Evolutionary conservation across 2,888 invertebrate genomes (phyloP).

Genomic region (Noctua janthina): DNA sequence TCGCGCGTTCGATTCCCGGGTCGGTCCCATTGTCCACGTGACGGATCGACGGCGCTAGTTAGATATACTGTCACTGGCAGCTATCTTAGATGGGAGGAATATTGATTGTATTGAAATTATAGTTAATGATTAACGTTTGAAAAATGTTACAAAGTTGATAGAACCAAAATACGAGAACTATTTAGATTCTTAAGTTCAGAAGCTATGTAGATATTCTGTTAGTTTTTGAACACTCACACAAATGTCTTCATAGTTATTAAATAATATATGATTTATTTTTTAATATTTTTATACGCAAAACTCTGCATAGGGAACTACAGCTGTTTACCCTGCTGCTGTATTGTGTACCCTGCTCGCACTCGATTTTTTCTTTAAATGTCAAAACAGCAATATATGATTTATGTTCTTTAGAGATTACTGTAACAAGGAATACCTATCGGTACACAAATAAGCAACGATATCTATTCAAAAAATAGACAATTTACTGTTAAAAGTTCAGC

Average conservation of each 20-base stretch:
- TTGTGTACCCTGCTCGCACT: no score
- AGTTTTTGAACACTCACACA: neutral
- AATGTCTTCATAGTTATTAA: neutral
- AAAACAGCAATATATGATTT: no score
- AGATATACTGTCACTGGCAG: conserved; percentile 54
- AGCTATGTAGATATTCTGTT: neutral
- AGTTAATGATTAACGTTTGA: neutral
- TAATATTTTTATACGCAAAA: no score
- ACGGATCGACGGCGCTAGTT: conserved; percentile 62
- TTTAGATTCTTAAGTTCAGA: neutral
- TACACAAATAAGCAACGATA: neutral
- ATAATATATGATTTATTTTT: neutral
- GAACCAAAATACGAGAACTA: neutral
- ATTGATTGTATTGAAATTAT: conserved; percentile 27
- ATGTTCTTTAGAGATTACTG: neutral
- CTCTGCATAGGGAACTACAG: no score
- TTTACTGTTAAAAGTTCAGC: neutral
- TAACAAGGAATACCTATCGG: neutral
- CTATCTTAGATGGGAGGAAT: conserved; percentile 42
- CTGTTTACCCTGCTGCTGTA: no score
- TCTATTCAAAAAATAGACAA: neutral
- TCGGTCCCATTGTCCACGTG: conserved; percentile 64
- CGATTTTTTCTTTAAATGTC: no score
- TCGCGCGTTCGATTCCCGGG: conserved; percentile 55
- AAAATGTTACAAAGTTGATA: neutral